Evolutionary conservation across 1,140 invertebrate genomes (phyloP), one percentile per base, ranked within the genome.

Genomic region (Micrasema longulum): DNA sequence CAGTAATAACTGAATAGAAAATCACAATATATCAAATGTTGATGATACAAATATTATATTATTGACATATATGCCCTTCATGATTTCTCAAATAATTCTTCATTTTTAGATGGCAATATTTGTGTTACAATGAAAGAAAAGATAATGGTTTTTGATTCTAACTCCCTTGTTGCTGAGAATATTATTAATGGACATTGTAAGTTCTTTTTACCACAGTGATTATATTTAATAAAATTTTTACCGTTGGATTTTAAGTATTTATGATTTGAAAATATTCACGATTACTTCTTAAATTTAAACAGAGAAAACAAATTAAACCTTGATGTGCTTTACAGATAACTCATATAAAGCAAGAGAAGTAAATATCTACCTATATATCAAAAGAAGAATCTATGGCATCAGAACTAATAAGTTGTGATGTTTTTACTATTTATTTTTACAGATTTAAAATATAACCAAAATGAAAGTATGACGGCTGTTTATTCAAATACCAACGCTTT

Each of bases 301-400:
- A 11, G 1, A 36, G 12, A 2, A 1, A 31, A 11, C 2, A 60
- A n/a, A 31, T 60, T 35, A 6, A 60, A 23, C 2, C n/a, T 35
- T 12, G 14, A 60, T 22, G 9, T 67, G 5, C 20, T 20, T 31
- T 68, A 14, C 1, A 36, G 43, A 22, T 50, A 72, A 38, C 41
- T 66, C 41, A 12, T 45, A 16, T 45, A 9, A 16, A 45, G 9
- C 3, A 45, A 1, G n/a, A n/a, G n/a, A 12, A 16, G n/a, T 45
- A 16, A n/a, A 14, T n/a, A n/a, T 14, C n/a, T 45, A 45, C 1
- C n/a, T 16, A 36, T 68, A 14, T 67, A 53, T 62, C 57, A 43
- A 45, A 67, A 67, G 35, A 38, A 66, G 31, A 72, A 57, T 36
- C 22, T n/a, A n/a, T n/a, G n/a, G n/a, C n/a, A n/a, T n/a, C n/a